These are phyloP conservation scores for Lophotis ruficrista DNA, from an alignment of 2,113 vertebrate species.

Conservation along the genomic window DNA sequence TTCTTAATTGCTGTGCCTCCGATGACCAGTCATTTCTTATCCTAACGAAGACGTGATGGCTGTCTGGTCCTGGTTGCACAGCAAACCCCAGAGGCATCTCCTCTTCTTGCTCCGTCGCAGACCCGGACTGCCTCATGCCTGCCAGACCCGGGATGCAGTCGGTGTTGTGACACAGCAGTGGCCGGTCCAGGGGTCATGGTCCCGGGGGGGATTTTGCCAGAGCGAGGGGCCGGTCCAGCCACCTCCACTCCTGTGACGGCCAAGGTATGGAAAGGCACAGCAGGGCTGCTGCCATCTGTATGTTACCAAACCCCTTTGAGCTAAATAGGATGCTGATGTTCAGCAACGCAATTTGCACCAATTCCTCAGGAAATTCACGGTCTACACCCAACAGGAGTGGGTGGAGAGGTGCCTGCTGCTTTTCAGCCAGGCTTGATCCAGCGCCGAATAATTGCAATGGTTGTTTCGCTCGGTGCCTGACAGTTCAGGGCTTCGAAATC, in stretches of 20 bases:
- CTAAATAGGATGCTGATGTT: not conserved
- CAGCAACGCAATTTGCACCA: not conserved
- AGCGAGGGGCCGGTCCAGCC: fast-evolving
- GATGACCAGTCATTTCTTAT: conserved; percentile 40
- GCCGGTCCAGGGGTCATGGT: fast-evolving
- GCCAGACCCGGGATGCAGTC: not conserved
- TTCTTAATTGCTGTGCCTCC: conserved; percentile 66
- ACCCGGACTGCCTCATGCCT: not conserved
- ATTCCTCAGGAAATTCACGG: not conserved
- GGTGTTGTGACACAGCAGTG: fast-evolving
- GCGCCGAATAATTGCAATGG: not conserved
- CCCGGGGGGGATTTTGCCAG: fast-evolving
- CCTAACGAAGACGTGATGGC: not conserved
- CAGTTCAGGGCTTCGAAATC: conserved; percentile 29
- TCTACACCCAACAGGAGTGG: not conserved
- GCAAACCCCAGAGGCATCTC: not conserved
- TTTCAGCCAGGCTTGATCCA: not conserved
- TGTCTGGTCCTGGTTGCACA: not conserved
- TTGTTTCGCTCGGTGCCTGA: conserved; percentile 1
- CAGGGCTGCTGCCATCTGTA: not conserved
- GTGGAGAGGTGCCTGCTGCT: conserved; percentile 25
- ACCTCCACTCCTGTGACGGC: not conserved
- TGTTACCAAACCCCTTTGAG: not conserved
- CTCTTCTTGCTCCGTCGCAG: not conserved
- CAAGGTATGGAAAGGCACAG: not conserved